A percentile compares a stretch with the other conserved stretches of the same genome.
Conservation (phyloP, 2,888 invertebrate species). For the Lottia scabra region DNA sequence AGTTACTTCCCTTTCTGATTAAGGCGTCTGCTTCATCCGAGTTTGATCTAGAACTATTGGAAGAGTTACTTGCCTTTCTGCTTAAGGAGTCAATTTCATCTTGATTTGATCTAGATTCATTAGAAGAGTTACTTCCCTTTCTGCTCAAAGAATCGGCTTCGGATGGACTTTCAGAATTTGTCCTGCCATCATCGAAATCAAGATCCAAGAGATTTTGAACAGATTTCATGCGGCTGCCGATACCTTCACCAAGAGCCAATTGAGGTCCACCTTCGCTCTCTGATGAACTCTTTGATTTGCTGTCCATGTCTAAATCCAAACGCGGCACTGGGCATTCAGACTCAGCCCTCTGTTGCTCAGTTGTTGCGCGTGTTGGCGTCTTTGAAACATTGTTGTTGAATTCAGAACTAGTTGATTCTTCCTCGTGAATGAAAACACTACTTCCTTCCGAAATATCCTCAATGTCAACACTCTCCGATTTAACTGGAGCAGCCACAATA, state of each 20-base stretch:
- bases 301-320: neutral
- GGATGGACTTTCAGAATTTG: no score
- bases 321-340: neutral
- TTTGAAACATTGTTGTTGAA: neutral
- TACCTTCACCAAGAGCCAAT: neutral
- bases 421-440: neutral
- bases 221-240: neutral
- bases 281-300: neutral
- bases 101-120: neutral
- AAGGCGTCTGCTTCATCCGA: neutral
- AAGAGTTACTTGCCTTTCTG: neutral
- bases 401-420: neutral
- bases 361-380: neutral
- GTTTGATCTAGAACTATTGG: neutral
- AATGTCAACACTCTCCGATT: neutral
- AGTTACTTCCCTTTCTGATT: neutral
- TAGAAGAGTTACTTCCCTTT: neutral
- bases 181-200: neutral
- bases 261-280: neutral
- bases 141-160: neutral
- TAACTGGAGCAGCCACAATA: neutral
- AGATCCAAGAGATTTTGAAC: neutral
- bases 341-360: neutral
- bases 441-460: neutral
- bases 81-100: neutral